Base-by-base conservation (phyloP, 2,797 vertebrate genomes). In the Malacoraja senta region DNA sequence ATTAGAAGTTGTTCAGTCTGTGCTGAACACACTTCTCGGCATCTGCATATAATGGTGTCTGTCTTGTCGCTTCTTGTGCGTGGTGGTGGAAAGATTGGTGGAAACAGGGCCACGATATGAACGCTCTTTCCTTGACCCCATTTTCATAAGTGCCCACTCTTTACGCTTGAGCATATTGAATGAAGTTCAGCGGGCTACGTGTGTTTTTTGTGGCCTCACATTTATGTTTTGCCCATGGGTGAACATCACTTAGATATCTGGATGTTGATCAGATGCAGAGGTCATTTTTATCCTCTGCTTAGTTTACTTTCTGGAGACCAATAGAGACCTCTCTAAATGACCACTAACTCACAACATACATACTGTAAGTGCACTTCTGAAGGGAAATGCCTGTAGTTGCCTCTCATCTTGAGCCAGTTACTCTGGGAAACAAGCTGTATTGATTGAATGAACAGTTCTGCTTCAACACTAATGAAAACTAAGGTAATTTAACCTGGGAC, bases 401-500 rank as follows among this genome's bases (percentile, higher is more conserved):
- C 86, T 92, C 71, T 58, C 68, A 76, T 58, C 71, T 92, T 76
- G 26, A 92, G 24, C 71, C 26, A 53, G 38, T 38, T 91, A 72
- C 65, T 91, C 68, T 71, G 38, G 72, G 61, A 88, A 35, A 68
- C 61, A n/a, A 88, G n/a, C 29, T 15, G 35, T 53, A 74, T 74
- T 91, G 90, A 74, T 29, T 76, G 90, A 72, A 92, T 74, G 68
- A 13, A 24, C 90, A 92, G 90, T 76, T 76, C 76, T 92, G 38
- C 71, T 53, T 58, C 44, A n/a, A 92, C 26, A 92, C 71, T 76
- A 76, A 76, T 15, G 38, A 72, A 91, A 92, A 58, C 90, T 53
- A 92, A 76, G 71, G 71, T 58, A 92, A 92, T 92, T 92, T 92
- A 92, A 92, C 71, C 26, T 72, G 65, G 38, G 90, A 74, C 44